Conservation (phyloP, 2,888 invertebrate species). For the Serripes groenlandicus region DNA sequence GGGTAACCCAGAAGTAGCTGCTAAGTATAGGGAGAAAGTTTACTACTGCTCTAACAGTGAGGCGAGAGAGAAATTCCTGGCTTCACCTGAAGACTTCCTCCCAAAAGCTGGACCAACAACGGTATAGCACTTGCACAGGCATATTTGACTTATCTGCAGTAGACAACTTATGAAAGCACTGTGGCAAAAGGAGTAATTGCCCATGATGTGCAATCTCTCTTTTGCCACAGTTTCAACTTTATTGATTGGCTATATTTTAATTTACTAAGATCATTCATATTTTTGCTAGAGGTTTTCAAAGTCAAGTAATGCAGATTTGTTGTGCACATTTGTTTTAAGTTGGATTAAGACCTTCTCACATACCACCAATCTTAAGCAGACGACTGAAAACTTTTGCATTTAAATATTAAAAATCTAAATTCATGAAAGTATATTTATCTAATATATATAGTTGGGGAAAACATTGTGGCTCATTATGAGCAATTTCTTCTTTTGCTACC, state of each 20-base stretch:
- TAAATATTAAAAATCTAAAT: neutral
- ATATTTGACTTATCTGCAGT: too few species aligned
- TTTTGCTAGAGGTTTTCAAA: too few species aligned
- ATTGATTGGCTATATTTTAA: too few species aligned
- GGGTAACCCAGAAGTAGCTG: constrained; percentile 85
- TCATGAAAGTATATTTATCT: too few species aligned
- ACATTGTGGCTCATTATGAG: neutral
- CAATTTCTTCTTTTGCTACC: neutral
- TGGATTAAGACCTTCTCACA: too few species aligned
- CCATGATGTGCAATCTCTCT: neutral
- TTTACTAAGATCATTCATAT: too few species aligned
- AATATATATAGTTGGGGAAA: neutral
- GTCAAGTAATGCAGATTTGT: too few species aligned
- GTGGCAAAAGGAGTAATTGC: neutral
- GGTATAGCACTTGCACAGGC: too few species aligned
- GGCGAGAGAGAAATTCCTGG: constrained; percentile 83
- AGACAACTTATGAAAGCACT: neutral
- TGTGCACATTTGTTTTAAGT: too few species aligned
- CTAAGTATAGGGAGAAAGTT: constrained; percentile 84
- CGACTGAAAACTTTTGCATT: neutral
- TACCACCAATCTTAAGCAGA: neutral
- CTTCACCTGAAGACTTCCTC: constrained; percentile 81
- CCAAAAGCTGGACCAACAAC: constrained; percentile 77
- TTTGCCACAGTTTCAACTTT: neutral
- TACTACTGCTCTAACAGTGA: constrained; percentile 85